Evolutionary conservation across 2,113 vertebrate genomes (phyloP), one percentile per base, ranked within the genome.

Genomic region (Nothobranchius kuhntae): DNA sequence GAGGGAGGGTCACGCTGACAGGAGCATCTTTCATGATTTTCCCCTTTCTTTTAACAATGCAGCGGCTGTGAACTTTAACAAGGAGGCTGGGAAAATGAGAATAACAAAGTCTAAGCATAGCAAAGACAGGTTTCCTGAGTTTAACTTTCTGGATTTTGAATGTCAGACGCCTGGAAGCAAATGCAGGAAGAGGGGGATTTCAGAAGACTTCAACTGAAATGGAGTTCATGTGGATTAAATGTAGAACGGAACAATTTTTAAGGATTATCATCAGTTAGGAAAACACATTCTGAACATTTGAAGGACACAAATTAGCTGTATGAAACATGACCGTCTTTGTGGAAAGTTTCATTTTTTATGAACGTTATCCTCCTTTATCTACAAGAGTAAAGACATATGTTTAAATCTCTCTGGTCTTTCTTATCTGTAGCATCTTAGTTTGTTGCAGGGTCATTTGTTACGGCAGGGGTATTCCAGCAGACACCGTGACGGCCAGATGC

Each of bases 211-310:
- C 65, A 79, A 82, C 79, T 81, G 54, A 66, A 76, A 54, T 26
- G 36, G 47, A 30, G 57, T 58, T 71, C 57, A 70, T 71, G 63
- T 61, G 73, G 74, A 85, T 84, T 75, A 80, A 78, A 82, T 46
- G 60, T 57, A 78, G 65, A 64, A 61, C 40, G 0, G 67, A 74
- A 75, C 63, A 40, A 35, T 65, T 72, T 68, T 81, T 81, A 68
- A 77, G 73, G 68, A 83, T 17, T 26, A 40, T 71, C 73, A 80
- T 73, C 58, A 68, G 65, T 71, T 40, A 62, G 75, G 45, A 42
- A 75, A 72, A 75, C 52, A 56, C 13, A 48, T 42, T 54, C 53
- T 66, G 4, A 6, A 38, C 54, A 44, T 58, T 30, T 30, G 30
- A 21, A 21, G 21, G 21, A 30, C 2, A 30, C 4, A 4, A 30